A percentile compares a stretch with the other conserved stretches of the same genome.
Conservation (phyloP, 2,113 vertebrate genomes). For the Pipa parva region DNA sequence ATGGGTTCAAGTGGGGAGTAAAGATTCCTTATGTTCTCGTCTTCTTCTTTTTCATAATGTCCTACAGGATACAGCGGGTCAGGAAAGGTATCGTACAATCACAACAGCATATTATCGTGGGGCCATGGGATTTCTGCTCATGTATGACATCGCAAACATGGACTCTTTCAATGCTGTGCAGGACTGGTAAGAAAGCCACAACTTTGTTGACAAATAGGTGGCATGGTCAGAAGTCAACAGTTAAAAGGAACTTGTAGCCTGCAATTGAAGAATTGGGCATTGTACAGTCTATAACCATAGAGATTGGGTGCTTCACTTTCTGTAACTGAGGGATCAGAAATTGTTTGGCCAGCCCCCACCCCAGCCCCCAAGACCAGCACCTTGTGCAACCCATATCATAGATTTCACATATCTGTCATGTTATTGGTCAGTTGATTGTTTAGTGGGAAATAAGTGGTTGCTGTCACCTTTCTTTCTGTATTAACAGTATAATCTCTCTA, state of each 20-base stretch:
- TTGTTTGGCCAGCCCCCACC: too few relatives aligned
- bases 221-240: too few relatives aligned
- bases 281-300: not conserved
- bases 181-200: constrained; percentile 66
- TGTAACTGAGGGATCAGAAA: too few relatives aligned
- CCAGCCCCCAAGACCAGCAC: too few relatives aligned
- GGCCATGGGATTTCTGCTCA: constrained; percentile 81
- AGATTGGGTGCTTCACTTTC: not conserved
- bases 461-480: too few relatives aligned
- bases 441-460: too few relatives aligned
- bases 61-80: constrained; percentile 75
- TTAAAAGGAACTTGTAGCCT: not conserved
- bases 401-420: too few relatives aligned
- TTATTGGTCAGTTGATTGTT: too few relatives aligned
- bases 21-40: not conserved
- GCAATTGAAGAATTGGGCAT: not conserved
- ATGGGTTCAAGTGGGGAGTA: not conserved
- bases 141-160: constrained; percentile 80
- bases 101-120: constrained; percentile 82
- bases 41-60: not conserved
- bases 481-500: too few relatives aligned
- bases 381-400: too few relatives aligned
- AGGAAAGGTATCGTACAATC: constrained; percentile 79
- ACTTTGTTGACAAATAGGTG: not conserved
- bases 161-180: constrained; percentile 77